Evolutionary conservation across 2,888 invertebrate species (phyloP).

Genomic region (Actias luna): DNA sequence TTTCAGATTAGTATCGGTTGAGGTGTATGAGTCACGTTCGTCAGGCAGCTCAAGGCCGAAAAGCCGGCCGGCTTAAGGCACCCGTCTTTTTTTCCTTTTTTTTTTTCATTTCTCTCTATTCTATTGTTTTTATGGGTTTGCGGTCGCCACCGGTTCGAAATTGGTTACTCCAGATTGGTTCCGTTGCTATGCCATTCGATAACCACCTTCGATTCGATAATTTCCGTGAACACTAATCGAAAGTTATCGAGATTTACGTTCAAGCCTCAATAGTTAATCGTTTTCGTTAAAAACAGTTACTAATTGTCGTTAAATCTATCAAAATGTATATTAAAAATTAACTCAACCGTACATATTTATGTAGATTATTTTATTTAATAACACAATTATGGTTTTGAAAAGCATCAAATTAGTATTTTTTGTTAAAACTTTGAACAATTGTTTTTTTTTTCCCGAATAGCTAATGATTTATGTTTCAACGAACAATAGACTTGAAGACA

Average conservation of each 20-base stretch:
- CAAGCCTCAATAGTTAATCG: not conserved
- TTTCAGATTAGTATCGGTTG: slow-evolving; percentile 27
- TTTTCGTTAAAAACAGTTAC: not conserved
- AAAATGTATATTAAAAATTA: not conserved
- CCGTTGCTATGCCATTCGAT: not conserved
- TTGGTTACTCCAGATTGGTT: slow-evolving; percentile 41
- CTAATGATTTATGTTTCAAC: not conserved
- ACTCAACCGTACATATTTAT: not conserved
- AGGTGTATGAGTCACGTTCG: slow-evolving; percentile 52
- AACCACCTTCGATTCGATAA: not conserved
- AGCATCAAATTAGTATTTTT: not conserved
- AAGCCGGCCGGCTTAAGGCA: slow-evolving; percentile 62
- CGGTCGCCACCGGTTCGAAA: slow-evolving; percentile 42
- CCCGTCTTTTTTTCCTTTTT: slow-evolving; percentile 35
- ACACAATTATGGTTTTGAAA: not conserved
- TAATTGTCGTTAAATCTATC: not conserved
- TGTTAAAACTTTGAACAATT: not conserved
- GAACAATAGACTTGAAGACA: slow-evolving; percentile 10
- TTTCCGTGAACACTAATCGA: not conserved
- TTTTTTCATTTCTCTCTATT: slow-evolving; percentile 51
- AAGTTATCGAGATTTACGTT: not conserved
- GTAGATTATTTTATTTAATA: not conserved
- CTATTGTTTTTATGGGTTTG: slow-evolving; percentile 50
- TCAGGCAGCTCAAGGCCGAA: slow-evolving; percentile 55
- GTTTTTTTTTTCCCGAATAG: not conserved